These are phyloP conservation scores for Cavia porcellus DNA, from an alignment of 2,113 vertebrate genomes.

Conservation along the genomic window DNA sequence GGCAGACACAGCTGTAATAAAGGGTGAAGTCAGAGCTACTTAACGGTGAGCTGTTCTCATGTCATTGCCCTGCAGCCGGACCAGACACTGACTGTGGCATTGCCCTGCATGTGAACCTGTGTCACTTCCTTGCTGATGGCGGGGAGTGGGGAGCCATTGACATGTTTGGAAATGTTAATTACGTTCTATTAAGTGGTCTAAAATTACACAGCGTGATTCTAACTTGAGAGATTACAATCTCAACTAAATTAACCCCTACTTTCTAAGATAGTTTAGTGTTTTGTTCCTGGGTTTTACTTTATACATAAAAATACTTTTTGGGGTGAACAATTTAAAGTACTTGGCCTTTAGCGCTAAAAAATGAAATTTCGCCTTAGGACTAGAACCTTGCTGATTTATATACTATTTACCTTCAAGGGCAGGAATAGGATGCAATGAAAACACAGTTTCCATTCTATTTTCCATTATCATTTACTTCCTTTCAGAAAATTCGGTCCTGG, in stretches of 20 bases:
- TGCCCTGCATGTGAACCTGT: background rate
- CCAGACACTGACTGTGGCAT: background rate
- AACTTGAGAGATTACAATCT: constrained; percentile 27
- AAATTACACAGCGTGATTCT: background rate
- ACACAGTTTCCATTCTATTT: constrained; percentile 23
- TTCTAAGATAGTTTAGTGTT: background rate
- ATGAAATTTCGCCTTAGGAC: background rate
- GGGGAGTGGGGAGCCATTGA: background rate
- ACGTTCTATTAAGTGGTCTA: background rate
- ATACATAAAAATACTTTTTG: background rate
- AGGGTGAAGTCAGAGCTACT: background rate
- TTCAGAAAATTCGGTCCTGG: constrained; percentile 15
- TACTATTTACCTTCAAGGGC: background rate
- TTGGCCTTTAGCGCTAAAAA: background rate
- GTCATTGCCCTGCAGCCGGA: background rate
- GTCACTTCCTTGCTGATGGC: background rate
- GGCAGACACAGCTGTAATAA: background rate
- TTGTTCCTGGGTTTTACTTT: background rate
- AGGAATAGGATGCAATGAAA: background rate
- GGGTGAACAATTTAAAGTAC: background rate
- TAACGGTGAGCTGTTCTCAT: background rate
- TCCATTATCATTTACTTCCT: constrained; percentile 45
- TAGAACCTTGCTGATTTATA: background rate
- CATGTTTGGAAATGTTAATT: constrained; percentile 53
- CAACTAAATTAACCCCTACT: background rate